Conservation (phyloP, 2,113 vertebrate genomes). For the Trematomus loennbergii region DNA sequence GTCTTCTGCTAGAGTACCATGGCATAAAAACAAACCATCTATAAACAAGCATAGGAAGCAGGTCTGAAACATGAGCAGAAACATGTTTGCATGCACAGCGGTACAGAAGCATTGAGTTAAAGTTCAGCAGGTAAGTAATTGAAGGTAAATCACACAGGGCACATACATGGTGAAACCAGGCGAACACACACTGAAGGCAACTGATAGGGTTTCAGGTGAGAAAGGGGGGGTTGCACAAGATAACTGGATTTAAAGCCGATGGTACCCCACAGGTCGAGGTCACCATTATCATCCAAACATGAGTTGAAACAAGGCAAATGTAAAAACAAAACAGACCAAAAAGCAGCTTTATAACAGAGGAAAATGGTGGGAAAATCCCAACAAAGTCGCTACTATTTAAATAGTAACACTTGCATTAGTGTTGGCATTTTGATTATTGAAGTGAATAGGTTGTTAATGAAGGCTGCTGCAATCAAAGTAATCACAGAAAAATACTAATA, state of each 20-base stretch:
- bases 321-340: not conserved
- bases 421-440: not conserved
- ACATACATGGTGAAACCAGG: constrained; percentile 32
- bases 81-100: not conserved
- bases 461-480: not conserved
- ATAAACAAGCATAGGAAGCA: not conserved
- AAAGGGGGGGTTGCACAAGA: constrained; percentile 21
- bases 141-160: constrained; percentile 14
- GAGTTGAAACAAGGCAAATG: constrained; percentile 59
- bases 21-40: not conserved
- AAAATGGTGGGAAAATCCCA: too few species aligned
- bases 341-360: not conserved
- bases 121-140: constrained; percentile 9
- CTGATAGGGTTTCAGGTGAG: constrained; percentile 18
- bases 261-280: too few species aligned
- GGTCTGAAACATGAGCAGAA: not conserved
- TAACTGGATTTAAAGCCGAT: not conserved
- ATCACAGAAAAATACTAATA: not conserved
- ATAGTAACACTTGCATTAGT: not conserved
- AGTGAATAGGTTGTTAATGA: too few species aligned
- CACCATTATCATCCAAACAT: constrained; percentile 34
- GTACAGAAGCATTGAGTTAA: constrained; percentile 8
- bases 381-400: too few species aligned
- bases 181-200: constrained; percentile 55
- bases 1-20: not conserved